A percentile compares a stretch with the other conserved stretches of the same genome.
Conservation (phyloP, 2,888 invertebrate species). For the Rotaria socialis region DNA sequence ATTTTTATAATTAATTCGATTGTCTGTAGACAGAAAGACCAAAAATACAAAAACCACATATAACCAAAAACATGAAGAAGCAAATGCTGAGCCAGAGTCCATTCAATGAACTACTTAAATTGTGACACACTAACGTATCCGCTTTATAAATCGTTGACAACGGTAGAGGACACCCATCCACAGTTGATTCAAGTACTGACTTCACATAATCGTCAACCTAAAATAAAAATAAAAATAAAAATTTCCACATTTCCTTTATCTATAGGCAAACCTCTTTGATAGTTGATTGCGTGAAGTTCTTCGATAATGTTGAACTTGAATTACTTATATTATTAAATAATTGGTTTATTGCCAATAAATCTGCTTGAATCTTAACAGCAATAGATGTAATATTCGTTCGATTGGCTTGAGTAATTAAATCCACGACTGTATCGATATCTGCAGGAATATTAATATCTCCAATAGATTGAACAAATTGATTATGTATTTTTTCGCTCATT, state of each 20-base stretch:
- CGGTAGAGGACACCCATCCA: neutral
- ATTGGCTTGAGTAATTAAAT: neutral
- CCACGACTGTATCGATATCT: neutral
- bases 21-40: neutral
- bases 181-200: neutral
- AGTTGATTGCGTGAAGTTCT: neutral
- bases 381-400: neutral
- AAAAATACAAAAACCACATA: neutral
- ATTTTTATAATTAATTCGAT: neutral
- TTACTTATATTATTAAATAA: neutral
- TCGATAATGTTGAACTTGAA: neutral
- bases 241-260: rapidly evolving
- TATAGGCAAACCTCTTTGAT: neutral
- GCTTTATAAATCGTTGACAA: neutral
- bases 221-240: neutral
- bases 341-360: neutral
- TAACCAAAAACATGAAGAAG: neutral
- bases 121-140: neutral
- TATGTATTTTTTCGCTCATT: neutral
- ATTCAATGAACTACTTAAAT: neutral
- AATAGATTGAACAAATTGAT: neutral
- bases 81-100: neutral
- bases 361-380: neutral
- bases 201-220: neutral
- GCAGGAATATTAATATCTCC: neutral